Conservation (phyloP, 2,113 vertebrate species). For the Oxyruncus cristatus region DNA sequence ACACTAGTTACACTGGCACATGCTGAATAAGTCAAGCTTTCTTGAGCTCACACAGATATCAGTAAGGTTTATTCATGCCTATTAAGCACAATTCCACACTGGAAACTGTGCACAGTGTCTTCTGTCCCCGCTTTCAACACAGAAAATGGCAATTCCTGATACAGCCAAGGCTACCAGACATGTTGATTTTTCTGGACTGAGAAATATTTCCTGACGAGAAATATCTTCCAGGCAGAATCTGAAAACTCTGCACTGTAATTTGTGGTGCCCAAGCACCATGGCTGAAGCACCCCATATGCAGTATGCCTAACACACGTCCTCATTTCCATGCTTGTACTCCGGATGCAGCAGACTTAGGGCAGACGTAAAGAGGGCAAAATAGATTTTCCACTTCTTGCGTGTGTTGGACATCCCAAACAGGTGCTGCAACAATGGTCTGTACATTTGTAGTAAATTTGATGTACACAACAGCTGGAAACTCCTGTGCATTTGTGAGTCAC, state of each 20-base stretch:
- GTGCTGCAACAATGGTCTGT: neutral
- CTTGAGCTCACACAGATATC: neutral
- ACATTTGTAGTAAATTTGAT: neutral
- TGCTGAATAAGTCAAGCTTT: constrained; percentile 36
- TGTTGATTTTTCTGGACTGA: neutral
- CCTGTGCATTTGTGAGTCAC: neutral
- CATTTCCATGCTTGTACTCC: neutral
- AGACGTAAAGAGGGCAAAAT: neutral
- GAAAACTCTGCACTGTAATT: neutral
- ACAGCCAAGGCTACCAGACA: neutral
- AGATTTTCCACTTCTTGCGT: neutral
- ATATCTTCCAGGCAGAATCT: neutral
- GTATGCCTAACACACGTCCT: neutral
- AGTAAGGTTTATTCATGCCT: neutral
- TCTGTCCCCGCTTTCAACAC: neutral
- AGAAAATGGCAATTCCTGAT: neutral
- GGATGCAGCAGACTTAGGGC: neutral
- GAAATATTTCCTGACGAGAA: neutral
- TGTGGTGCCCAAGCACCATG: neutral
- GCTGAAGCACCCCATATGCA: neutral
- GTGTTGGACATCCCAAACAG: neutral
- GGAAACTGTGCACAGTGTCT: neutral
- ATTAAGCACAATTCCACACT: neutral
- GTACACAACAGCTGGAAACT: neutral
- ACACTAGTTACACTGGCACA: neutral